Base-by-base conservation (phyloP, 1,140 invertebrate genomes). In the Diorhabda sublineata region DNA sequence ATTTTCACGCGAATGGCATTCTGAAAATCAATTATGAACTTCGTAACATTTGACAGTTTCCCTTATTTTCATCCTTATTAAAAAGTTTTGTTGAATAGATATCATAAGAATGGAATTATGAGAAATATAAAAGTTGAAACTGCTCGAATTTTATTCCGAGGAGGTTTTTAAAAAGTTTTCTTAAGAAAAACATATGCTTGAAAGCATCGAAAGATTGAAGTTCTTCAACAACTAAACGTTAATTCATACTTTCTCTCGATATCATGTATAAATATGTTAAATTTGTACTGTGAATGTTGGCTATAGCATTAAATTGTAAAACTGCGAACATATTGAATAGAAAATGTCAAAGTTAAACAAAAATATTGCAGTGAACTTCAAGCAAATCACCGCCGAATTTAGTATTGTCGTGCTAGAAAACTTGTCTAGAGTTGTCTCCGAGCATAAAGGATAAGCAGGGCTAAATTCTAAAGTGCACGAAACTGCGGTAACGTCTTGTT, bases 31-130 rank as follows among this genome's bases (percentile, higher is more conserved):
- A 65, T 65, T 65, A 65, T 43, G 52, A 65, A 65, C 47, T 65
- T 65, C 58, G 57, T 65, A 65, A 65, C 47, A 65, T 65, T 65
- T 57, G 64, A 65, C 64, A 43, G 64, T 57, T 44, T 65, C 44
- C 47, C 56, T 56, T 65, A 65, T 65, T 65, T 65, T 65, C 64
- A 57, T 57, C 64, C 64, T 42, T 65, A 65, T 65, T 65, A 65
- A 58, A 56, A 65, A 65, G 64, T 65, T 65, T 62, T 62, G 43
- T 11, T 42, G 41, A 41, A 45, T 42, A 65, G 56, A 43, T 58
- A 65, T 65, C 64, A 56, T 65, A 65, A 57, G 47, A 58, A 65
- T 56, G 64, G 47, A 65, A 65, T 65, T 44, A 65, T 58, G 47
- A 45, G 44, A 43, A 62, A 62, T 62, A 62, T 62, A n/a, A 43